A percentile compares a stretch with the other conserved stretches of the same genome.
These are phyloP conservation scores for Glaucopsyche alexis DNA, from an alignment of 2,888 invertebrate genomes.

Conservation along the genomic window DNA sequence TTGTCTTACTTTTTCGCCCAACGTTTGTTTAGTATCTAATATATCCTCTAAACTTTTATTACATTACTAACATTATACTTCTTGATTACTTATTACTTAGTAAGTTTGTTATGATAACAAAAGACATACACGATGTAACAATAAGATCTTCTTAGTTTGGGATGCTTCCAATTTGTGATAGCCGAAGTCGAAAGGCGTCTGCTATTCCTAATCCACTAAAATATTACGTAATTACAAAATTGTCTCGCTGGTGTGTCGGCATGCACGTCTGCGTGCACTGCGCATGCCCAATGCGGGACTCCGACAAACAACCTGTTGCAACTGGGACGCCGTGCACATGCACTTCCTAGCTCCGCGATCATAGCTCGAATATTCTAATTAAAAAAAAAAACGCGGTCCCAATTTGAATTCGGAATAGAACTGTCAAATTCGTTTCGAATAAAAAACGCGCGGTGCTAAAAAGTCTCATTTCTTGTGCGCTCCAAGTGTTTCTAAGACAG, in stretches of 20 bases:
- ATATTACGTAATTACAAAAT: conserved; percentile 31
- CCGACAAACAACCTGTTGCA: conserved; percentile 78
- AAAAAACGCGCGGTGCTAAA: not conserved
- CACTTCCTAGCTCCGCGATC: conserved; percentile 61
- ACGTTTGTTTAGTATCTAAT: too few relatives aligned
- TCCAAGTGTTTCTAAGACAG: not conserved
- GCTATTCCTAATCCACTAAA: conserved; percentile 3
- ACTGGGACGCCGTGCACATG: conserved; percentile 73
- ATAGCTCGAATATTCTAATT: conserved; percentile 50
- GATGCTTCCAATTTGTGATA: too few relatives aligned
- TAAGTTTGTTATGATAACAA: too few relatives aligned
- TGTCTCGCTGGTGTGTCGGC: conserved; percentile 53
- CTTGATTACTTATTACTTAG: too few relatives aligned
- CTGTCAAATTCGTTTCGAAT: conserved; percentile 28
- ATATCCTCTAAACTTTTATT: too few relatives aligned
- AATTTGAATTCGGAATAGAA: conserved; percentile 9
- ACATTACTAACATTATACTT: too few relatives aligned
- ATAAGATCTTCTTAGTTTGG: too few relatives aligned
- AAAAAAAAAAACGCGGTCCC: conserved; percentile 48
- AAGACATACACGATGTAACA: too few relatives aligned
- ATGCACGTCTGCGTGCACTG: conserved; percentile 53
- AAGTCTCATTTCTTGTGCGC: not conserved
- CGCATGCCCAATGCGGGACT: conserved; percentile 62
- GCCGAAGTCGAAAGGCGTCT: not conserved
- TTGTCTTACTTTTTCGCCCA: too few relatives aligned